Evolutionary conservation across 2,797 vertebrate species (phyloP).

Genomic region (Spinus olivaceus): DNA sequence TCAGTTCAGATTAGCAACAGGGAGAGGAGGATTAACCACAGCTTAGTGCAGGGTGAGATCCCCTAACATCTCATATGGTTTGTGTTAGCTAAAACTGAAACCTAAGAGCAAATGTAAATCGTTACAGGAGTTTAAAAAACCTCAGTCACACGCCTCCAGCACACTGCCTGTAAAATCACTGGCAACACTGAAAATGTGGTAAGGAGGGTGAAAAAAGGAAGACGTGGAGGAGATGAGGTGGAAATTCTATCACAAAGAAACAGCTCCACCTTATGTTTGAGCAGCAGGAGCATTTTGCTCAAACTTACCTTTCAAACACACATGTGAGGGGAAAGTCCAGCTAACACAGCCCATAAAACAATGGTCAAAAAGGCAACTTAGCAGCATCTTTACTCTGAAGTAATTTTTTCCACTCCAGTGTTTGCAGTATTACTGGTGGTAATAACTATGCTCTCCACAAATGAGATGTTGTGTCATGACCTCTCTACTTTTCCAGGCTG

Average conservation of each 20-base stretch:
- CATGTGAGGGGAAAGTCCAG: neutral
- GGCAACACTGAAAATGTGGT: neutral
- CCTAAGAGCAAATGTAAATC: neutral
- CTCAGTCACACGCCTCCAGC: neutral
- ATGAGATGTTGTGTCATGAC: conserved; percentile 56
- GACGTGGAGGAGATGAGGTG: neutral
- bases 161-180: neutral
- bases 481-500: conserved; percentile 15
- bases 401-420: conserved; percentile 12
- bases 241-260: neutral
- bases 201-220: neutral
- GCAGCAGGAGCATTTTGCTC: neutral
- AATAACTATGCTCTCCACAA: conserved; percentile 27
- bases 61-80: neutral
- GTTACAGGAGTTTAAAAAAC: neutral
- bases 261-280: conserved; percentile 29
- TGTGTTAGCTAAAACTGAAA: neutral
- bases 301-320: neutral
- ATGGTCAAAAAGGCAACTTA: neutral
- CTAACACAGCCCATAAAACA: neutral
- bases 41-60: neutral
- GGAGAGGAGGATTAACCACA: neutral
- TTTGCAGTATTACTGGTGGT: neutral
- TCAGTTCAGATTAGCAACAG: neutral
- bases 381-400: neutral